A percentile compares a stretch with the other conserved stretches of the same genome.
Conservation (phyloP, 92 coral and sea anemone genomes). For the Palythoa caribaeorum region DNA sequence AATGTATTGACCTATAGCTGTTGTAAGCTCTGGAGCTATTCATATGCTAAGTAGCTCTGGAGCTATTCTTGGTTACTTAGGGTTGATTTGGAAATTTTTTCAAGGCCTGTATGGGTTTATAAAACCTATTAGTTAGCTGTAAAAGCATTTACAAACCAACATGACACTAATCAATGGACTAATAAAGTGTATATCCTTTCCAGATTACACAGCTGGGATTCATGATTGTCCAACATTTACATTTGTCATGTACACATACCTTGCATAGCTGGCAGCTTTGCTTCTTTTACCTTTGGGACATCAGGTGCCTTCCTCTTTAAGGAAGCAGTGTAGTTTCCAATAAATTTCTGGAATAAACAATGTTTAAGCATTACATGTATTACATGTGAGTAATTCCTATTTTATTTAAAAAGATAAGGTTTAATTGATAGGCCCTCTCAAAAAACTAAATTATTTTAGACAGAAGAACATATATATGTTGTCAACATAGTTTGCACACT, state of each 20-base stretch:
- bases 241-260: neutral
- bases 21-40: too few relatives aligned
- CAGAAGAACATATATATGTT: neutral
- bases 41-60: neutral
- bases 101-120: neutral
- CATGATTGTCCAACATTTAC: neutral
- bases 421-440: neutral
- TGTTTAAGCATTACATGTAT: neutral
- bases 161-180: neutral
- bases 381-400: neutral
- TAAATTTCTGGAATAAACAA: slow-evolving; percentile 16
- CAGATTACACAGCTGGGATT: neutral
- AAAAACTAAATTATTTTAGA: neutral
- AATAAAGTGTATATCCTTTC: neutral
- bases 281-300: neutral
- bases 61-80: neutral
- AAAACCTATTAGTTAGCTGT: neutral
- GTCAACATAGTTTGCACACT: too few relatives aligned
- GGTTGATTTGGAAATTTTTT: neutral
- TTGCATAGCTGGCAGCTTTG: slow-evolving; percentile 10
- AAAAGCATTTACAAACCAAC: neutral
- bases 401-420: neutral
- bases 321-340: slow-evolving; percentile 11
- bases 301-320: slow-evolving; percentile 9
- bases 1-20: neutral